Percentiles rank a stretch among this genome's conserved stretches.
Evolutionary conservation across 2,113 vertebrate genomes (phyloP).

Genomic region (Sarotherodon lohbergeri): DNA sequence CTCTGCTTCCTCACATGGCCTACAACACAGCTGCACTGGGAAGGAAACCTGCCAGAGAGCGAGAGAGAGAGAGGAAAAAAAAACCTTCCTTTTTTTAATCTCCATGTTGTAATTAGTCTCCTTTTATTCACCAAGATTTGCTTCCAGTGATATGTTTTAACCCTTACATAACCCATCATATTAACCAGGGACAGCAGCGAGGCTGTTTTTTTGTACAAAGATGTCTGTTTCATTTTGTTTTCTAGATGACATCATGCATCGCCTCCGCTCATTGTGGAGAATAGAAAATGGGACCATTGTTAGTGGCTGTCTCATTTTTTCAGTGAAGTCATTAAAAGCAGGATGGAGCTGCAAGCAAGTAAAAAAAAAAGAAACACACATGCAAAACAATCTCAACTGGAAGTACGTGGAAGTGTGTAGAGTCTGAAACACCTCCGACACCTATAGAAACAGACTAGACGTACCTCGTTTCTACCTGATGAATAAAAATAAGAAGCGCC

Average conservation of each 20-base stretch:
- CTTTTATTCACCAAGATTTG: neutral
- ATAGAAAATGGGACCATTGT: slow-evolving; percentile 8
- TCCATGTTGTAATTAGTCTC: neutral
- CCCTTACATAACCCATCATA: neutral
- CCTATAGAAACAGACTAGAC: neutral
- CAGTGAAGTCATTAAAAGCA: slow-evolving; percentile 9
- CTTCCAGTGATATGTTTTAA: neutral
- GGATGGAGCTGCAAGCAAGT: neutral
- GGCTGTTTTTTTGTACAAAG: neutral
- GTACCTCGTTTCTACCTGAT: neutral
- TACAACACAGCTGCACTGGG: neutral
- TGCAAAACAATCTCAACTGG: neutral
- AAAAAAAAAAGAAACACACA: neutral
- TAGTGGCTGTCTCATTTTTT: slow-evolving; percentile 12
- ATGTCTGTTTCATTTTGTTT: slow-evolving; percentile 15
- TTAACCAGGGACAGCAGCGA: neutral
- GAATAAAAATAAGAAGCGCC: neutral
- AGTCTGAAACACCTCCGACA: neutral
- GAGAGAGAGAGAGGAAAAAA: neutral
- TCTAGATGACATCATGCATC: slow-evolving; percentile 6
- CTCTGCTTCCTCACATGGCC: neutral
- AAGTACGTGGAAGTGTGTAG: neutral
- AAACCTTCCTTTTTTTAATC: neutral
- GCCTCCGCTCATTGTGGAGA: neutral
- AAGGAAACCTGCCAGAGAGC: neutral